Conservation (phyloP, 2,888 invertebrate genomes). For the Leptopilina syphax region DNA sequence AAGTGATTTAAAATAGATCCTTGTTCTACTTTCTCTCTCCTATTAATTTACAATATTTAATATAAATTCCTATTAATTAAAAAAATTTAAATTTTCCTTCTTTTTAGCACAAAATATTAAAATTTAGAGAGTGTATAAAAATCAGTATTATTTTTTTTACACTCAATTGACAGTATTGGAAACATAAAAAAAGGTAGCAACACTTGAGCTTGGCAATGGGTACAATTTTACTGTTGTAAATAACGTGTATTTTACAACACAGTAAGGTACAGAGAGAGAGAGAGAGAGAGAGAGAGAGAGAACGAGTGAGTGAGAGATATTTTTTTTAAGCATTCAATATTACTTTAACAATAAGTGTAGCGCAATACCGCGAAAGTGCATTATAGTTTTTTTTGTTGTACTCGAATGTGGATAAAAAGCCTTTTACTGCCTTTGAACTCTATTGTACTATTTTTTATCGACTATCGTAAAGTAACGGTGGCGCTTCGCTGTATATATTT, state of each 20-base stretch:
- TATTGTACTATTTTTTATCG: slow-evolving; percentile 37
- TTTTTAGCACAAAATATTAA: no score
- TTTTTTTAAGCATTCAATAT: slow-evolving; percentile 16
- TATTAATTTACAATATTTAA: no score
- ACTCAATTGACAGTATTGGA: background rate
- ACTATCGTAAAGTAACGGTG: slow-evolving; percentile 23
- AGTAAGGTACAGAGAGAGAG: no score
- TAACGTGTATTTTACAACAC: background rate
- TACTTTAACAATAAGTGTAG: slow-evolving; percentile 25
- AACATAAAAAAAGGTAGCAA: background rate
- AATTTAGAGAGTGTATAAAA: background rate
- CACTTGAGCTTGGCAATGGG: background rate
- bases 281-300: background rate
- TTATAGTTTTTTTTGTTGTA: slow-evolving; percentile 17
- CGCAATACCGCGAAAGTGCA: slow-evolving; percentile 19
- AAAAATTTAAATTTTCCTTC: no score
- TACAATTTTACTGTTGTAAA: background rate
- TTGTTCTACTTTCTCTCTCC: no score
- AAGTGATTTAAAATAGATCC: no score
- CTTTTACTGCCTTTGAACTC: slow-evolving; percentile 32
- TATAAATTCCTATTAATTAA: no score
- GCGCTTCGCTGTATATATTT: background rate
- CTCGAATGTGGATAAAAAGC: slow-evolving; percentile 29
- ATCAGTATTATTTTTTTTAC: background rate
- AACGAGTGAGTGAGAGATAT: background rate